Evolutionary conservation across 2,113 vertebrate genomes (phyloP).

Genomic region (Carassius carassius): DNA sequence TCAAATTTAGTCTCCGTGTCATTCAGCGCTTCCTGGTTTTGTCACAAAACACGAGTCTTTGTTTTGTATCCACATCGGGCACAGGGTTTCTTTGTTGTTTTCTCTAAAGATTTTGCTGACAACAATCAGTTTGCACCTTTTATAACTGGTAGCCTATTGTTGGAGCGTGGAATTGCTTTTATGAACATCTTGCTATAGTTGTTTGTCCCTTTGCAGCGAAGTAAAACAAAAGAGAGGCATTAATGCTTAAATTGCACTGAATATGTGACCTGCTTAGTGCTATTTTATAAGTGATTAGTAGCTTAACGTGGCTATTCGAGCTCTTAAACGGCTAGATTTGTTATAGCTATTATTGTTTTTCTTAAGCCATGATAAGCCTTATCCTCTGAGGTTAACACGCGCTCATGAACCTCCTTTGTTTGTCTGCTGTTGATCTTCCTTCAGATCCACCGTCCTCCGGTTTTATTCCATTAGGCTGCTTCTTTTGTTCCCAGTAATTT

Average conservation of each 20-base stretch:
- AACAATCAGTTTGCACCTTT: constrained; percentile 1
- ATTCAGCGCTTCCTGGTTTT: constrained; percentile 27
- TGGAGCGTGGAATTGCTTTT: background rate
- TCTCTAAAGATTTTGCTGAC: constrained; percentile 24
- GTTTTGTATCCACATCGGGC: constrained; percentile 51
- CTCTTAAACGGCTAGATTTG: background rate
- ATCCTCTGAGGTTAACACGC: constrained; percentile 43
- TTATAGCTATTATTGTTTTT: constrained; percentile 15
- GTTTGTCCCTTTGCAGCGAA: constrained; percentile 13
- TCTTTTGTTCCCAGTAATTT: background rate
- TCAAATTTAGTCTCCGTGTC: background rate
- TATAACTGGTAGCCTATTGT: constrained; percentile 9
- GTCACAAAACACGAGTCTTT: constrained; percentile 29
- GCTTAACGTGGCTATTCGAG: background rate
- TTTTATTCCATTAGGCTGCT: background rate
- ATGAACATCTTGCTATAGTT: background rate
- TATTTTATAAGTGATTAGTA: background rate
- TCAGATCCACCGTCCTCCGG: background rate
- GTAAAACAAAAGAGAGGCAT: background rate
- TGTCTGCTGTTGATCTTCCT: constrained; percentile 11
- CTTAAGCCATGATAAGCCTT: constrained; percentile 20
- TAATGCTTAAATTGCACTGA: background rate
- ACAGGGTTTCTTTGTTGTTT: constrained; percentile 35
- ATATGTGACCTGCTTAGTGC: background rate
- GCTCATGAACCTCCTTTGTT: constrained; percentile 43